These are phyloP conservation scores for Sebastes kiyomatsui DNA, from an alignment of 2,797 vertebrate genomes.

Conservation along the genomic window DNA sequence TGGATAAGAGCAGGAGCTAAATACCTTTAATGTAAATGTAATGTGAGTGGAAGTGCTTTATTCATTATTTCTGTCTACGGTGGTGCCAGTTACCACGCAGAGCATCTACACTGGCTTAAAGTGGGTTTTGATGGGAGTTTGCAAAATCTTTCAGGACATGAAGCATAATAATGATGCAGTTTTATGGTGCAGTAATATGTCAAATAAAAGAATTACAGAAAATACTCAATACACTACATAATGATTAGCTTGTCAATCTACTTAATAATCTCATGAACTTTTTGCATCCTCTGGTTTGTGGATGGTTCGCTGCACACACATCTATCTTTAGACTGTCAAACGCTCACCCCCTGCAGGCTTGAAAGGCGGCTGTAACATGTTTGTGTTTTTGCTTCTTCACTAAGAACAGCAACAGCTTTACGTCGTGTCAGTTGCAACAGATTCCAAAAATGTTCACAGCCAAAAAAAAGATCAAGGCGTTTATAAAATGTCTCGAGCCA, in stretches of 20 bases:
- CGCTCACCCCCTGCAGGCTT: constrained; percentile 18
- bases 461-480: constrained; percentile 20
- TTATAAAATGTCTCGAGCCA: constrained; percentile 10
- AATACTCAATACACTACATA: neutral
- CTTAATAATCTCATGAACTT: constrained; percentile 15
- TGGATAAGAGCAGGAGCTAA: constrained; percentile 53
- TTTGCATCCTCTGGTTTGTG: constrained; percentile 16
- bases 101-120: constrained; percentile 18
- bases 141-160: constrained; percentile 2
- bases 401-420: constrained; percentile 29
- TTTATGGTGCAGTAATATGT: constrained; percentile 6
- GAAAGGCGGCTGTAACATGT: constrained; percentile 31
- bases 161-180: constrained; percentile 8
- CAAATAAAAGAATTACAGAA: neutral
- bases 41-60: constrained; percentile 47
- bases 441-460: neutral
- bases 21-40: constrained; percentile 58
- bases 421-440: constrained; percentile 12
- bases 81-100: constrained; percentile 26
- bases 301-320: neutral
- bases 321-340: constrained; percentile 39
- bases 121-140: constrained; percentile 43
- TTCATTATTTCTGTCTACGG: constrained; percentile 32
- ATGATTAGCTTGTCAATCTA: neutral
- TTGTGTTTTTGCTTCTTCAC: constrained; percentile 30